A percentile compares a stretch with the other conserved stretches of the same genome.
phyloP scores from a whole-genome alignment of 2,797 vertebrate species.

The Alauda arvensis region DNA sequence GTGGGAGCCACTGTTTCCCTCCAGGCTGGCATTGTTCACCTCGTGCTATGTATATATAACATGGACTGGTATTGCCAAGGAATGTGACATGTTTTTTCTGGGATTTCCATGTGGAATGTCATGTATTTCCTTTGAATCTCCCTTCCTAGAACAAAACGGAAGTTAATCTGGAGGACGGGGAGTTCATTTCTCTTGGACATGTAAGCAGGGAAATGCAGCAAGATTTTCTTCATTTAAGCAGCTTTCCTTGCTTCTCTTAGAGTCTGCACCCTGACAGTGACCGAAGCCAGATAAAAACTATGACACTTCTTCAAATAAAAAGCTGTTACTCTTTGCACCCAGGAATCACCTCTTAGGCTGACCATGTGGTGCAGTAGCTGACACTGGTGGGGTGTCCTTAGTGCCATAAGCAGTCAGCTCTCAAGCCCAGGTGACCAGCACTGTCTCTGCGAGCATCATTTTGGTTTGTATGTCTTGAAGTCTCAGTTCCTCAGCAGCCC shows the following conservation, averaged over 20 bases:
- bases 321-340: background rate
- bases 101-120: constrained; percentile 55
- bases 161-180: background rate
- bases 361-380: background rate
- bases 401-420: background rate
- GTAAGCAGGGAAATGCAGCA: background rate
- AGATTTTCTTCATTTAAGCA: background rate
- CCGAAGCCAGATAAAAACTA: background rate
- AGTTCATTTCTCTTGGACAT: background rate
- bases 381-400: background rate
- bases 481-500: background rate
- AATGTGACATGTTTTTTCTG: background rate
- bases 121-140: constrained; percentile 44
- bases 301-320: background rate
- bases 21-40: background rate
- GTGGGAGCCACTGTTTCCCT: background rate
- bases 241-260: background rate
- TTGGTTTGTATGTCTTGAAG: background rate
- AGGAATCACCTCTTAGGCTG: background rate
- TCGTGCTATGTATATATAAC: background rate
- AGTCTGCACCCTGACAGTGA: background rate
- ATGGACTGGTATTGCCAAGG: background rate
- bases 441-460: background rate
- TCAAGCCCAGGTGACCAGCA: background rate
- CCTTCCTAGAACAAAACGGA: background rate